Evolutionary conservation across 2,888 invertebrate species (phyloP), one percentile per base, ranked within the genome.

Genomic region (Cantharis rustica): DNA sequence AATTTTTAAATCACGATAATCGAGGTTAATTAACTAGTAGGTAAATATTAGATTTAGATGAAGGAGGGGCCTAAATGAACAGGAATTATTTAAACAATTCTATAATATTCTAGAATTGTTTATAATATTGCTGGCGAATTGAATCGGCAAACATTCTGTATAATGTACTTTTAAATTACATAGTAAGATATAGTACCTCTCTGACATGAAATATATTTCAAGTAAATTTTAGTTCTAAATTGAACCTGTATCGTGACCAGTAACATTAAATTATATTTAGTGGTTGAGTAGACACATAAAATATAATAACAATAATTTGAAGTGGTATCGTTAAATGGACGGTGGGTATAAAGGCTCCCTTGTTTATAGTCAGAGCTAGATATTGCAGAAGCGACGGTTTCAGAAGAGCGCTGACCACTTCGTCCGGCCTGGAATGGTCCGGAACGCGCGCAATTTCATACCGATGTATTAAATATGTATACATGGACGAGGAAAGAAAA

Each of bases 281-380:
- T 73, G 75, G 78, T 71, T 62, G 73, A 75, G 76, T 72, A 81
- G 78, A 76, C 79, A 75, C 82, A 81, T 84, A 83, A 84, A 84
- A 82, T 82, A 83, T 84, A 83, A 83, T 84, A 84, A 84, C 83
- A 83, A 84, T 84, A 84, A 83, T 84, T 83, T 82, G 82, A 81
- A 82, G 83, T 80, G 83, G 83, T 82, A 82, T 83, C 83, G 83
- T 83, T 83, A 81, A 84, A 83, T 82, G 81, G 83, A 83, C 80
- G 82, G 82, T 78, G 78, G 82, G 80, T 79, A 80, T 83, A 83
- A 83, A 82, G 82, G 83, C 81, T 82, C 81, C 81, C 82, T 83
- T 83, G 84, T 84, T 84, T 84, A 84, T 82, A 81, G 81, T 79
- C 79, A 73, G 75, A 78, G 74, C 79, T 80, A 80, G 82, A 82